Evolutionary conservation across 2,113 vertebrate genomes (phyloP).

Genomic region (Thunnus maccoyii): DNA sequence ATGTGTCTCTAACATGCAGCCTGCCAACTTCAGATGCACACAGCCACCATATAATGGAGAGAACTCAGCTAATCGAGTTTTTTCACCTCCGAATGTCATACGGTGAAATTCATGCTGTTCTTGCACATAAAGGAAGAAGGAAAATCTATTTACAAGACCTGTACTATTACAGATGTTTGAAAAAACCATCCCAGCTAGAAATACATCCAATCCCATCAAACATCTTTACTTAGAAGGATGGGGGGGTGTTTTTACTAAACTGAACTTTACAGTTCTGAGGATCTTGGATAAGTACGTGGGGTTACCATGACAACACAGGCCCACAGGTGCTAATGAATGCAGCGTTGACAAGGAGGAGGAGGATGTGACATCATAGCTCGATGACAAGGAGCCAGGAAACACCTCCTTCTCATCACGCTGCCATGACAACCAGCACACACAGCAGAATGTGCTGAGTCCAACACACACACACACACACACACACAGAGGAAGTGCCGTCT

Average conservation of each 20-base stretch:
- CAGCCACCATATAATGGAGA: too few species aligned
- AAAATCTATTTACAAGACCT: too few species aligned
- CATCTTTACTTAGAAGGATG: neutral
- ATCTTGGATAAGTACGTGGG: too few species aligned
- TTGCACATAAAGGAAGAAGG: too few species aligned
- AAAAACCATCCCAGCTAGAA: neutral
- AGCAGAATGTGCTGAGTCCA: neutral
- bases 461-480: neutral
- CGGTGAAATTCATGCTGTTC: too few species aligned
- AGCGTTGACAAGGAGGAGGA: neutral
- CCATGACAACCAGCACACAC: neutral
- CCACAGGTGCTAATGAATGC: conserved; percentile 39
- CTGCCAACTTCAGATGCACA: too few species aligned
- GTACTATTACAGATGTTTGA: too few species aligned
- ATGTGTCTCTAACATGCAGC: too few species aligned
- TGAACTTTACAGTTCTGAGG: neutral
- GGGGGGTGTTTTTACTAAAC: neutral
- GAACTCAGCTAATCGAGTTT: too few species aligned
- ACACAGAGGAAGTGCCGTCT: neutral
- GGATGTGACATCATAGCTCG: conserved; percentile 53
- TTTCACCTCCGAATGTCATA: too few species aligned
- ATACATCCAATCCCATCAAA: neutral
- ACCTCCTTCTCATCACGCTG: neutral
- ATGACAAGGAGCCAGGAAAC: neutral
- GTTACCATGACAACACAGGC: conserved; percentile 39